Conservation (phyloP, 2,113 vertebrate genomes). For the Mungos mungo region DNA sequence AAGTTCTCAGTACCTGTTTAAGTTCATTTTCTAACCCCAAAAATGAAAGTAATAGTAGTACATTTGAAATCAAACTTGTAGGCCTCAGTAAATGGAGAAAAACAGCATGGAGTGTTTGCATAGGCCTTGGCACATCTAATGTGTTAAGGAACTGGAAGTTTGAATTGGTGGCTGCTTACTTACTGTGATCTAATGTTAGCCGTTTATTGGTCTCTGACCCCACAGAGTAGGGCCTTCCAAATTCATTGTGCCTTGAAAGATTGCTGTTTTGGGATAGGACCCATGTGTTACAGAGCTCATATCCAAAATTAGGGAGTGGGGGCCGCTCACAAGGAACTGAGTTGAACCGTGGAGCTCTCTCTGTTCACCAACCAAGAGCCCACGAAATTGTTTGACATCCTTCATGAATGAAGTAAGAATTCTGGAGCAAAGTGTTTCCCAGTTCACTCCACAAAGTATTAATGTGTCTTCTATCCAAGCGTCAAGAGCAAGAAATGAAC, state of each 20-base stretch:
- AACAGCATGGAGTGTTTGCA: not conserved
- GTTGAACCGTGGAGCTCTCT: not conserved
- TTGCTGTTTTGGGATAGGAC: not conserved
- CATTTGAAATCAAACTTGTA: not conserved
- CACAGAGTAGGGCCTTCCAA: not conserved
- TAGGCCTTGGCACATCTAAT: not conserved
- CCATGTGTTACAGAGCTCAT: not conserved
- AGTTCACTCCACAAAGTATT: not conserved
- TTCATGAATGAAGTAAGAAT: not conserved
- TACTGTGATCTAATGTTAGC: not conserved
- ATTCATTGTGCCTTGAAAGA: not conserved
- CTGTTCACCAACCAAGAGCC: not conserved
- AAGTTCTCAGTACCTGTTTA: not conserved
- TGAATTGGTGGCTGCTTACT: not conserved
- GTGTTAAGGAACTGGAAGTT: not conserved
- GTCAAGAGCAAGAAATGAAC: not conserved
- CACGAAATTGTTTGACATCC: not conserved
- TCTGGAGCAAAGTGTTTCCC: not conserved
- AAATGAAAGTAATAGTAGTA: not conserved
- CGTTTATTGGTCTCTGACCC: not conserved
- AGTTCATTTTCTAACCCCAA: not conserved
- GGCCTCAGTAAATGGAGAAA: not conserved
- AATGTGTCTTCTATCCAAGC: not conserved
- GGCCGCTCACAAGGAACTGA: not conserved
- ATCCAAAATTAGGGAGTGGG: not conserved